Evolutionary conservation across 2,797 vertebrate species (phyloP).

Genomic region (Ambastaia sidthimunki): DNA sequence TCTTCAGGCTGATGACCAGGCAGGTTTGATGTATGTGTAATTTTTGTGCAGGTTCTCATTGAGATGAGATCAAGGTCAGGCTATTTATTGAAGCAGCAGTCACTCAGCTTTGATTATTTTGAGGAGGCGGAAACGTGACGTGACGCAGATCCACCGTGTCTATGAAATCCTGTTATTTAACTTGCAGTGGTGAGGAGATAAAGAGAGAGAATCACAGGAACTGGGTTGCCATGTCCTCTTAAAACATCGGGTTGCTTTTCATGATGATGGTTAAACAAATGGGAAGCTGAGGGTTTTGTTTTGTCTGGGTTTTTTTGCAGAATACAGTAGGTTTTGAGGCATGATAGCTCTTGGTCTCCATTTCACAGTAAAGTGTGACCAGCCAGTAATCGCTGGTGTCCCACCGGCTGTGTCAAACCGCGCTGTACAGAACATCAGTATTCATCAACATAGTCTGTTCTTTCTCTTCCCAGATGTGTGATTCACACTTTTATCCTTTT

Average conservation of each 20-base stretch:
- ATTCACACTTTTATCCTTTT: background rate
- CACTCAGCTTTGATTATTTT: constrained; percentile 44
- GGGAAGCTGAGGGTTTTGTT: background rate
- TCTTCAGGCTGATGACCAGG: constrained; percentile 39
- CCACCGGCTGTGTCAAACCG: background rate
- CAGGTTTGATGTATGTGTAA: constrained; percentile 53
- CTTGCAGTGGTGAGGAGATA: background rate
- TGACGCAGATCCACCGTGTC: constrained; percentile 45
- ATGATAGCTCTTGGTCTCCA: background rate
- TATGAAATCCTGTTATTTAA: constrained; percentile 57
- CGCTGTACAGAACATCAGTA: background rate
- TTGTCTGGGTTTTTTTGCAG: background rate
- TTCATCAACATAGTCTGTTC: background rate
- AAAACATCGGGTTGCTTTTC: background rate
- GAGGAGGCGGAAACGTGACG: constrained; percentile 50
- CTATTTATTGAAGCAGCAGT: constrained; percentile 27
- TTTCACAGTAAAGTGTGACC: background rate
- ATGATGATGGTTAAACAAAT: background rate
- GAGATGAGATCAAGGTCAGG: constrained; percentile 48
- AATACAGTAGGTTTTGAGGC: background rate
- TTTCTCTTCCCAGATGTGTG: background rate
- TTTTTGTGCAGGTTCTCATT: constrained; percentile 38
- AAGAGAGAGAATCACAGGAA: constrained; percentile 7
- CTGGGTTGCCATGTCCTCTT: background rate
- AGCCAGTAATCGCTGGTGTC: background rate